Evolutionary conservation across 2,797 vertebrate species (phyloP), one percentile per base, ranked within the genome.

Genomic region (Pangasius djambal): DNA sequence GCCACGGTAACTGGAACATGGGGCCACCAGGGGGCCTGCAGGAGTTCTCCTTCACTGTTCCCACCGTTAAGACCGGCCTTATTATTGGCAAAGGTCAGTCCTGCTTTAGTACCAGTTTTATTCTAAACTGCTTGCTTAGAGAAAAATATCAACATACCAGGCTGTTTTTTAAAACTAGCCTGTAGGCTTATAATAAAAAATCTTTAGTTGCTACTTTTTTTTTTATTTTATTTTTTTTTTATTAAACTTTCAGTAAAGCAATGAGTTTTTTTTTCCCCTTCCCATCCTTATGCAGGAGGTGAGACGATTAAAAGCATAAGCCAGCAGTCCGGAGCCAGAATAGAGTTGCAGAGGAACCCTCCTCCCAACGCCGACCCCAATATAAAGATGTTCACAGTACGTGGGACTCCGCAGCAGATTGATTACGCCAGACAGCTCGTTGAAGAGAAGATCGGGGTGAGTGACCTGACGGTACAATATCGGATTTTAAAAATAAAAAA

Each of bases 281-380:
- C 0, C 0, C 6, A 15, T 44, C 34, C 6, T 1, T 63, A n/a
- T 50, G 79, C 91, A 99, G 98, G 99, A 92, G 99, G 99, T 86
- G 99, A 99, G 96, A 99, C 99, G 57, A 99, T 99, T 92, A 99
- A 99, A 92, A 98, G 97, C 91, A 99, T 99, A 95, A 99, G 98
- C 92, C 99, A 99, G 69, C 98, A 99, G 92, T 99, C 99, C 12
- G 99, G 99, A 91, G 98, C 99, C 92, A 96, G 98, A 93, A 99
- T 99, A 92, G 98, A 99, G 92, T 97, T 99, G 50, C 98, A 99
- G 86, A 97, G 99, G 94, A 99, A 99, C 90, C 98, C 98, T 91
- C 99, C 99, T 25, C 99, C 99, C 90, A 99, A 99, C 37, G 97
- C 99, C 0, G 99, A 99, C 92, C 99, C 99, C 75, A 99, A 98